phyloP scores from a whole-genome alignment of 2,888 invertebrate genomes.

The Dryobota labecula region DNA sequence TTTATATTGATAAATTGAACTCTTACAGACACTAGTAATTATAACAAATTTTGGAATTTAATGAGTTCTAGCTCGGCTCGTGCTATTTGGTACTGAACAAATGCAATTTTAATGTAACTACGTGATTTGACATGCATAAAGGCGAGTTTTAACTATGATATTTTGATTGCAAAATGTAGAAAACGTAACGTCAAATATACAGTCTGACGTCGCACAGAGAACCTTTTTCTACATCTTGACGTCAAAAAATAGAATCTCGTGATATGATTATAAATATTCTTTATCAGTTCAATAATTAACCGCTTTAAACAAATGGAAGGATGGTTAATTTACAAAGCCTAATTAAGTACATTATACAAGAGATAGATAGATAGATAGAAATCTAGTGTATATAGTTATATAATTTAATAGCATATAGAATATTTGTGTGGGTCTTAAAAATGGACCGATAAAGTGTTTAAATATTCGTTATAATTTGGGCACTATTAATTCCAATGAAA shows the following conservation, averaged over 20 bases:
- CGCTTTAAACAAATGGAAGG: constrained; percentile 77
- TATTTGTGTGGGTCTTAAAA: constrained; percentile 67
- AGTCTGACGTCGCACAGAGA: constrained; percentile 32
- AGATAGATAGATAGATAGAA: constrained; percentile 88
- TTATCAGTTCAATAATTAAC: constrained; percentile 67
- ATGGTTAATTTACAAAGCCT: constrained; percentile 87
- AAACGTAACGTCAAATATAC: constrained; percentile 35
- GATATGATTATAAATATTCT: constrained; percentile 66
- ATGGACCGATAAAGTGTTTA: constrained; percentile 33
- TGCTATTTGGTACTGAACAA: constrained; percentile 89
- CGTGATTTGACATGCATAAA: constrained; percentile 74
- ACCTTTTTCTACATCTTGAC: constrained; percentile 36
- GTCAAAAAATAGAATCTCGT: constrained; percentile 50
- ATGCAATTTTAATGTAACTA: constrained; percentile 88
- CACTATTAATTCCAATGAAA: not conserved
- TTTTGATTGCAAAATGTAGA: constrained; percentile 46
- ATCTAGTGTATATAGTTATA: constrained; percentile 85
- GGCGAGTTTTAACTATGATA: constrained; percentile 62
- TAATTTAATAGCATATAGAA: constrained; percentile 77
- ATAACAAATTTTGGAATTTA: constrained; percentile 78
- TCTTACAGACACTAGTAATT: constrained; percentile 71
- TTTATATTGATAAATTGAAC: constrained; percentile 69
- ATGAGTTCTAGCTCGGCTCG: constrained; percentile 84
- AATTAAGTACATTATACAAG: constrained; percentile 82
- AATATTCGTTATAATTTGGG: not conserved